Base-by-base conservation (phyloP, 2,888 invertebrate species). In the Dromius quadrimaculatus region DNA sequence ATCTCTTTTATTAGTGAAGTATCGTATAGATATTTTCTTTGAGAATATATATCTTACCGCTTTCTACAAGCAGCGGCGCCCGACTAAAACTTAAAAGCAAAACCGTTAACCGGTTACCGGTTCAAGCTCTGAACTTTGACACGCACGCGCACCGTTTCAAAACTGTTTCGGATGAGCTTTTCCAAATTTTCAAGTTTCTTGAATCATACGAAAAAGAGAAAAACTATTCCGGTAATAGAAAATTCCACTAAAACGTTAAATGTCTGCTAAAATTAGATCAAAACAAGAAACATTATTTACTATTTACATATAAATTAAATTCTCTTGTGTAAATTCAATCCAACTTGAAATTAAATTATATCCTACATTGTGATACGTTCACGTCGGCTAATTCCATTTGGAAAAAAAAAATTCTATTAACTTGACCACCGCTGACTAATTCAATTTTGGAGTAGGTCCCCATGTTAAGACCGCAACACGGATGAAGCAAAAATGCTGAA, bases 261-360 rank as follows among this genome's bases (percentile, higher is more conserved):
- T n/a, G n/a, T n/a, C n/a, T n/a, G n/a, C n/a, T n/a, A n/a, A n/a
- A n/a, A n/a, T n/a, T n/a, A 28, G 50, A n/a, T n/a, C n/a, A n/a
- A 28, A 54, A 54, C 50, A 13, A 28, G 6, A 23, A 54, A 28
- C 50, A 54, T 13, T 28, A 54, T 54, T 54, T 54, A 54, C 50
- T 54, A 54, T 54, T 54, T 54, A 54, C 28, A 54, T 54, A 28
- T 54, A 54, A 54, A 54, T 54, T 20, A 47, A 47, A 47, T 47
- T 36, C 23, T 47, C 28, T 54, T 54, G 15, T 54, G 28, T 54
- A 28, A 28, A 54, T 54, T 54, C 23, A 54, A 54, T 54, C 28
- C 11, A 54, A 54, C 13, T 54, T 54, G 28, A 54, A 54, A 54
- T 54, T 54, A 28, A 54, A 54, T 54, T 54, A 54, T 28, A 28